Conservation (phyloP, 2,113 vertebrate species). For the Junco hyemalis region DNA sequence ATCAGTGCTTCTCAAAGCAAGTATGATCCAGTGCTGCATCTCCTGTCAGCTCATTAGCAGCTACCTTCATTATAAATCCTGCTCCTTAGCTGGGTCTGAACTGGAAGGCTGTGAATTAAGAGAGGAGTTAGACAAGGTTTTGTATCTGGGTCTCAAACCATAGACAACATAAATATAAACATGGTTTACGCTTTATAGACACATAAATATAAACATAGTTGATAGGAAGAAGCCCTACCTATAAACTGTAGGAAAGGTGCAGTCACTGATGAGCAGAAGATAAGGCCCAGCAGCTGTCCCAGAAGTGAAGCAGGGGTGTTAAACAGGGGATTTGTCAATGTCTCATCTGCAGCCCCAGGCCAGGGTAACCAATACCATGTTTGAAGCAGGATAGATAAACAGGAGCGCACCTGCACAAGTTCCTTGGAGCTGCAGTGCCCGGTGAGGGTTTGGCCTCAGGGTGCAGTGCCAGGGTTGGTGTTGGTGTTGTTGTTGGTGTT, state of each 20-base stretch:
- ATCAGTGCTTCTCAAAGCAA: background rate
- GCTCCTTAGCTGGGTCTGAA: background rate
- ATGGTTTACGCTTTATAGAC: background rate
- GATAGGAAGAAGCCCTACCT: background rate
- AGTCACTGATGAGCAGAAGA: background rate
- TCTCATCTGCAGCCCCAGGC: background rate
- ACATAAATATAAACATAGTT: background rate
- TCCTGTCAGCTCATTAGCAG: background rate
- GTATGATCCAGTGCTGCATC: background rate
- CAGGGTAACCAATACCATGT: background rate
- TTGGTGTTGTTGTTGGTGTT: background rate
- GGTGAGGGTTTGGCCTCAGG: background rate
- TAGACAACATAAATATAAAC: background rate
- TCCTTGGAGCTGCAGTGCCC: background rate
- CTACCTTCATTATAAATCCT: background rate
- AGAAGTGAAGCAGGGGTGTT: background rate
- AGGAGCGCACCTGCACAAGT: accelerated
- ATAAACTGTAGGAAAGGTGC: background rate
- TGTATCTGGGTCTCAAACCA: background rate
- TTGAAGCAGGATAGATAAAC: background rate
- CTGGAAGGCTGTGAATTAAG: background rate
- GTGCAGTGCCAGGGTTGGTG: background rate
- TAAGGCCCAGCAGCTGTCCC: background rate
- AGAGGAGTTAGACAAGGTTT: background rate
- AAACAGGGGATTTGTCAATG: background rate